phyloP scores from a whole-genome alignment of 2,113 vertebrate species.

The Bothrops jararaca region DNA sequence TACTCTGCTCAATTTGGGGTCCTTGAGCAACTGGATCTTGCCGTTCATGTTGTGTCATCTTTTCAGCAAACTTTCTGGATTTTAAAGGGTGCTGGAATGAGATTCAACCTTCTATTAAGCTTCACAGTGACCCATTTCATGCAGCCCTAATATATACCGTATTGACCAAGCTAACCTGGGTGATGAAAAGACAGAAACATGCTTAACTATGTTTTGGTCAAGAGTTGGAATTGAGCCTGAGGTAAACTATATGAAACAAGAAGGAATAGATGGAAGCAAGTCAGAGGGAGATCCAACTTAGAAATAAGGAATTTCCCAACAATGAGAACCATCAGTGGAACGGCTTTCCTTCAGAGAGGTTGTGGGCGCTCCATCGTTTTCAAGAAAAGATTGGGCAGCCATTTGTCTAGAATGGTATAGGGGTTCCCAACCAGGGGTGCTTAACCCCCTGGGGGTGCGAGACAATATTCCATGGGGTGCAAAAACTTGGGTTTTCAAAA shows the following conservation, averaged over 20 bases:
- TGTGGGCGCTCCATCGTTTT: background rate
- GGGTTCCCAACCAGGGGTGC: too few relatives aligned
- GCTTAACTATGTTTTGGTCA: background rate
- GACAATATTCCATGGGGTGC: too few relatives aligned
- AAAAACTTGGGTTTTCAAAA: too few relatives aligned
- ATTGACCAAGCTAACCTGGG: background rate
- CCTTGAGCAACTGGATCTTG: background rate
- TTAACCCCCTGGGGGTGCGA: too few relatives aligned
- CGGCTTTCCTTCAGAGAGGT: background rate
- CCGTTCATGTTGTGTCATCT: background rate
- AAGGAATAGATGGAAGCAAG: background rate
- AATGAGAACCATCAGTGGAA: background rate
- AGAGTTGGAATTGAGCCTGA: background rate
- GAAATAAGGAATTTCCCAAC: background rate
- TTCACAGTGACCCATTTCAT: background rate
- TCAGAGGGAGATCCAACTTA: background rate
- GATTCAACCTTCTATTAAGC: background rate
- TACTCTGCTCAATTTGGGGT: background rate
- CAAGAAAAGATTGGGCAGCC: background rate
- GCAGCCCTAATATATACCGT: background rate
- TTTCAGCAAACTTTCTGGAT: background rate
- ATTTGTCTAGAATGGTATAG: background rate
- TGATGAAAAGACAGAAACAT: background rate
- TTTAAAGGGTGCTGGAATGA: background rate
- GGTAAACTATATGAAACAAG: background rate